Base-by-base conservation (phyloP, 2,888 invertebrate species). In the Gastracanthus pulcherrimus region DNA sequence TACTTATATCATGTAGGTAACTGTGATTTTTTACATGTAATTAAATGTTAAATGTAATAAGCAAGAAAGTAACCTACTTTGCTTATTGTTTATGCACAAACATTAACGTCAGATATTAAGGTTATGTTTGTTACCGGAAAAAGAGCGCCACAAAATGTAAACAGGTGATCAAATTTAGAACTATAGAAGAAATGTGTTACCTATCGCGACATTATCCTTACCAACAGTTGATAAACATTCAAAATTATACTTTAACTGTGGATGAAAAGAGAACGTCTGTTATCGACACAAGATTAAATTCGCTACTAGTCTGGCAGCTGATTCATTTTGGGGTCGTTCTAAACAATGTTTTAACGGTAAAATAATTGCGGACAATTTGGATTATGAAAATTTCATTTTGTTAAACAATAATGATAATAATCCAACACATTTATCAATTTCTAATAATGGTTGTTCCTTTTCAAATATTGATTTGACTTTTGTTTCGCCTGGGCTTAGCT, bases 401-500 rank as follows among this genome's bases (percentile, higher is more conserved):
- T 19, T 81, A 3, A 81, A 81, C 55, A 51, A 71, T 31, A 45
- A 31, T 3, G 34, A 34, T 11, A n/a, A n/a, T n/a, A n/a, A n/a
- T n/a, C n/a, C 78, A 66, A 2, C 81, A 0, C 82, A 83, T 62
- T 19, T 82, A 0, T 84, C 79, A n/a, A n/a, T n/a, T n/a, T n/a
- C n/a, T n/a, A n/a, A n/a, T n/a, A n/a, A n/a, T n/a, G n/a, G n/a
- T n/a, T n/a, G n/a, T n/a, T n/a, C n/a, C n/a, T n/a, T n/a, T n/a
- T n/a, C n/a, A 1, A 76, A 70, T 34, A 82, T 84, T n/a, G 82
- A 84, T 34, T 38, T 84, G 0, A 71, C 82, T 13, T 81, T 84
- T n/a, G 31, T 36, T 5, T 83, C 79, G 0, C 31, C 71, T 0
- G 29, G 48, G 0, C 29, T n/a, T 83, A 9, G 81, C 84, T 1